Percentiles rank a stretch among this genome's conserved stretches.
Evolutionary conservation across 2,797 vertebrate species (phyloP).

Genomic region (Myripristis jacobus): DNA sequence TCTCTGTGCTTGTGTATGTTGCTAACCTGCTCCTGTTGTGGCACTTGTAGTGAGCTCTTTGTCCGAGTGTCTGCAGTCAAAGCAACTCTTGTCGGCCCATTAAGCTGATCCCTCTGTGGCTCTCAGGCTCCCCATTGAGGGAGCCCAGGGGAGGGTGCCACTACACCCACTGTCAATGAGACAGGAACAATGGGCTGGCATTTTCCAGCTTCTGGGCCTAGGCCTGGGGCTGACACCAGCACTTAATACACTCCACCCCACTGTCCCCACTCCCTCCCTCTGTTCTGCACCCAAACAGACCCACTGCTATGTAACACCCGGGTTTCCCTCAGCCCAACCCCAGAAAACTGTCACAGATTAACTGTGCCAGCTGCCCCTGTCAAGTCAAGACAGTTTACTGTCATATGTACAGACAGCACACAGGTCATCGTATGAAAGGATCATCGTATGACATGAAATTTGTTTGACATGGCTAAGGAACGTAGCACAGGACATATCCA

Average conservation of each 20-base stretch:
- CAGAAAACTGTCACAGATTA: conserved; percentile 67
- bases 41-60: conserved; percentile 75
- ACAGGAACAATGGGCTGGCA: conserved; percentile 75
- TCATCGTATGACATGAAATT: no score
- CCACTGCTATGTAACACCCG: conserved; percentile 70
- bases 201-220: conserved; percentile 73
- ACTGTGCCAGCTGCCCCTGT: conserved; percentile 56
- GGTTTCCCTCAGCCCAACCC: conserved; percentile 60
- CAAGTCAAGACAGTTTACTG: no score
- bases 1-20: conserved; percentile 62
- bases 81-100: conserved; percentile 82
- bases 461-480: no score
- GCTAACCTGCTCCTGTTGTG: conserved; percentile 74
- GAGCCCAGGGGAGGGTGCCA: conserved; percentile 77
- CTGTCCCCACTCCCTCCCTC: conserved; percentile 39
- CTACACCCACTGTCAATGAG: conserved; percentile 77
- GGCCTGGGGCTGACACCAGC: conserved; percentile 72
- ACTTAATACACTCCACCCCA: conserved; percentile 72
- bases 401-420: no score
- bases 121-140: conserved; percentile 78
- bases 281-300: conserved; percentile 70
- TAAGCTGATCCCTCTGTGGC: conserved; percentile 81
- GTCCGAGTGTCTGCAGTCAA: conserved; percentile 80
- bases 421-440: no score
- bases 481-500: no score